These are phyloP conservation scores for Lepidocyrtinus sp. DNA, from an alignment of 2,888 invertebrate species.

Conservation along the genomic window DNA sequence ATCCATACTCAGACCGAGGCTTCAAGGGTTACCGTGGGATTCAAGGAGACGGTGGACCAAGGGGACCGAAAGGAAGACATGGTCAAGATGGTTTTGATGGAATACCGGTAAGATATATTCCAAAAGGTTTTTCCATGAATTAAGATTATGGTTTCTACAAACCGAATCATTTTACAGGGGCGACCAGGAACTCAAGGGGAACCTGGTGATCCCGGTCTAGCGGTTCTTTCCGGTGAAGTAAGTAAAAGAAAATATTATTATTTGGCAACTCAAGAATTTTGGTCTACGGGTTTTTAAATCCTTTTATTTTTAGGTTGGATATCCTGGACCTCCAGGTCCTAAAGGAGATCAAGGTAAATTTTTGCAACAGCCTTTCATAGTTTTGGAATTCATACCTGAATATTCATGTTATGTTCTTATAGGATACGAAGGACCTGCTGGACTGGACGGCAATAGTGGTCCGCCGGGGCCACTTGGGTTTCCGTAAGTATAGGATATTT, in stretches of 20 bases:
- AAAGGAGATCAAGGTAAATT: conserved; percentile 71
- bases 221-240: conserved; percentile 53
- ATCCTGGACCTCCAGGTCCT: conserved; percentile 47
- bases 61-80: conserved; percentile 70
- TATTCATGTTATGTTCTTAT: too few species aligned
- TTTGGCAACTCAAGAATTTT: neutral
- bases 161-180: conserved; percentile 34
- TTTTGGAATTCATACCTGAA: too few species aligned
- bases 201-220: conserved; percentile 67
- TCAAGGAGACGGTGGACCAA: conserved; percentile 67
- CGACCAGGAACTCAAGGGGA: conserved; percentile 58
- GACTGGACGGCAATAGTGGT: conserved; percentile 75
- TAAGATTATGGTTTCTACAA: neutral
- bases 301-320: conserved; percentile 32
- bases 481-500: too few species aligned
- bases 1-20: conserved; percentile 71
- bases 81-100: conserved; percentile 71
- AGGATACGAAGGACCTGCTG: conserved; percentile 73
- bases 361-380: too few species aligned
- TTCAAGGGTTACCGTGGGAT: conserved; percentile 68
- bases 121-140: neutral
- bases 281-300: neutral
- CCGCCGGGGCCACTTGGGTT: conserved; percentile 73
- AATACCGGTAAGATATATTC: conserved; percentile 31
- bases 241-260: too few species aligned